These are phyloP conservation scores for Macrostomum lignano DNA, from an alignment of 1,140 invertebrate genomes.

Conservation along the genomic window DNA sequence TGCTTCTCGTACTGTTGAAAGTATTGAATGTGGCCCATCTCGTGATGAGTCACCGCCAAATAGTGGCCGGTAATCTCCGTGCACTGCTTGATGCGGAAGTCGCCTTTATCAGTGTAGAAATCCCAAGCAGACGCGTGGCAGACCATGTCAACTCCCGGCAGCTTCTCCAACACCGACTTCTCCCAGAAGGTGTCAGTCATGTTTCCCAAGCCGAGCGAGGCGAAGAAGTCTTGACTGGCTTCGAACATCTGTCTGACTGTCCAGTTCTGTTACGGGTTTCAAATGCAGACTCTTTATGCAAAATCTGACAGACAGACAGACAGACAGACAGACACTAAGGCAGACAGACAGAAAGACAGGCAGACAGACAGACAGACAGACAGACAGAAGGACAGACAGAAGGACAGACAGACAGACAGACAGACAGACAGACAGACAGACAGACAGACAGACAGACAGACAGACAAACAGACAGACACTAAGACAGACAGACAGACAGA, in stretches of 20 bases:
- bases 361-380: too few species aligned
- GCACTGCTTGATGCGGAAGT: constrained; percentile 32
- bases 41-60: constrained; percentile 42
- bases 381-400: too few species aligned
- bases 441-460: too few species aligned
- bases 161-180: constrained; percentile 31
- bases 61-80: constrained; percentile 31
- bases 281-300: too few species aligned
- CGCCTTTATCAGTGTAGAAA: constrained; percentile 56
- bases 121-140: constrained; percentile 82
- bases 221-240: constrained; percentile 57
- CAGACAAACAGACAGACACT: too few species aligned
- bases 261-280: too few species aligned
- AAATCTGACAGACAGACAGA: too few species aligned
- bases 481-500: too few species aligned
- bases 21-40: constrained; percentile 50
- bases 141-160: constrained; percentile 35
- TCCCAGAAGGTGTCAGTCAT: constrained; percentile 40
- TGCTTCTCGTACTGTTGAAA: constrained; percentile 41
- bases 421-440: too few species aligned
- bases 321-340: too few species aligned
- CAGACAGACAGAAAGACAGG: too few species aligned
- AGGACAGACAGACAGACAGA: too few species aligned
- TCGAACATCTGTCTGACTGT: constrained; percentile 35
- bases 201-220: constrained; percentile 46